Evolutionary conservation across 2,888 invertebrate genomes (phyloP), one percentile per base, ranked within the genome.

Genomic region (Anorthoa munda): DNA sequence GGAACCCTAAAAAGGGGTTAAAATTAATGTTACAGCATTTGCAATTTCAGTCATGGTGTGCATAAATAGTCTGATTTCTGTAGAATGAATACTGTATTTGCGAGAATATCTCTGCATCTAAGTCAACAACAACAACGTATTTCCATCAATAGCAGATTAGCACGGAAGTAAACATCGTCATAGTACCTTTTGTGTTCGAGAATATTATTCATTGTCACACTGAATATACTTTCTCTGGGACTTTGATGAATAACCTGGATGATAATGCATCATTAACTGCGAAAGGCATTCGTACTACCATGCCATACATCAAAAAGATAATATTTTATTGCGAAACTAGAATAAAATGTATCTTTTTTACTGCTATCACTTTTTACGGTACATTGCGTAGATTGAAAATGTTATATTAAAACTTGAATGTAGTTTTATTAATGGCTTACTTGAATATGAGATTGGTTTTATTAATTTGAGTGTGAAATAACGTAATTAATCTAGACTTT

Each of bases 211-310:
- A 77, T 64, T 72, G 70, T 79, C 72, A 65, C 59, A 67, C 51
- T 64, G 63, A 67, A 76, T 67, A 76, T 60, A 71, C 21, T 65
- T 65, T 71, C 46, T 61, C 15, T 72, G 63, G 65, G 60, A 72
- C 48, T 72, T 60, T 80, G 80, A 80, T 72, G 31, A 72, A 80
- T 77, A 80, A 58, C 66, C 55, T 39, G 66, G 63, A 66, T 55
- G 48, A 61, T 66, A 60, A 79, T 80, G 58, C 72, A 68, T 80
- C 80, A 80, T 80, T 80, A 77, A 77, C 67, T 63, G 23, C 53
- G 66, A 77, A 75, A 75, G 31, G 50, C 71, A 76, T 67, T 68
- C 63, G 64, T 58, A 69, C 45, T 71, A 51, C 26, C 50, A 69
- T 60, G 45, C 15, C 21, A 80, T 70, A 46, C 13, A 72, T 80